Evolutionary conservation across 2,888 invertebrate species (phyloP), one percentile per base, ranked within the genome.

Genomic region (Cremastinae sp.): DNA sequence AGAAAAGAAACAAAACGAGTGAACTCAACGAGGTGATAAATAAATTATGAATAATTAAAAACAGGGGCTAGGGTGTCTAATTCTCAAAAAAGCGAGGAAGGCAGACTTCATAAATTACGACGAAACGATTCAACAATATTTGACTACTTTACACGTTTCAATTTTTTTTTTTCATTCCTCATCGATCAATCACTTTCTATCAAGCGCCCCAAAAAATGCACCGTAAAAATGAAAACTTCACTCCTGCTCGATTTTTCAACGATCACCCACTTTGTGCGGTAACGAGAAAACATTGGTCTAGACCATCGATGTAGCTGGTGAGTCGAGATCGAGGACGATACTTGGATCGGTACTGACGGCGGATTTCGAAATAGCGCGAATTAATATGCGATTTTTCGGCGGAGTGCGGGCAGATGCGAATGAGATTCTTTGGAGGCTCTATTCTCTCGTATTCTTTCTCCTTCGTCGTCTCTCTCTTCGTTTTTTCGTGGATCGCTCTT

Each of bases 351-450:
- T 75, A 68, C 65, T 74, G 79, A 84, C 82, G 81, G 75, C 82
- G 56, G 49, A 12, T 18, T 37, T 68, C 84, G 84, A 84, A 84
- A 86, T 83, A 58, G 82, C 79, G 80, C 76, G 81, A 78, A 80
- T 74, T 76, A 69, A 81, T 79, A n/a, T 79, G 61, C 66, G 61
- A 56, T 76, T 82, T 72, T 73, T 85, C 83, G 83, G 79, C 80
- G 81, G 80, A 79, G 80, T 79, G 78, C 82, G 8, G 43, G 62
- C 53, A 37, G 41, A 74, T 83, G 64, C 72, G 64, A 69, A 73
- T 64, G 69, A 80, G 85, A 88, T 87, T 89, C 89, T 89, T 89
- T 89, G 89, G 89, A 89, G 86, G 81, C 43, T 37, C 47, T 20
- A 41, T 12, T 53, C 53, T 35, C 35, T 61, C 53, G 12, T 64